Conservation (phyloP, 2,113 vertebrate genomes). For the Edolisoma coerulescens region DNA sequence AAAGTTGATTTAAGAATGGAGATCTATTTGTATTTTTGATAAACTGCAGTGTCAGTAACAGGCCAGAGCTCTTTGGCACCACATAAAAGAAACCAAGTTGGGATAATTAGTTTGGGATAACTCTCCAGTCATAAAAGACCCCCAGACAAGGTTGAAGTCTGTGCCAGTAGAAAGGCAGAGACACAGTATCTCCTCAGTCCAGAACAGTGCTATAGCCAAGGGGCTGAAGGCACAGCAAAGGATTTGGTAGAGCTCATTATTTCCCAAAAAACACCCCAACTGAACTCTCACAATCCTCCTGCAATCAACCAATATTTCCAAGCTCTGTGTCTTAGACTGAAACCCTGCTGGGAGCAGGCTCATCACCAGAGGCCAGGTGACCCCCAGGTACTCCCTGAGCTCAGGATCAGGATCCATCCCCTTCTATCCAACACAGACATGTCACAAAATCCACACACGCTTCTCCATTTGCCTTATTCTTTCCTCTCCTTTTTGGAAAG, state of each 20-base stretch:
- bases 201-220: background rate
- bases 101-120: background rate
- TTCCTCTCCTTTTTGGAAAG: background rate
- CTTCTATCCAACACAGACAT: background rate
- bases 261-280: background rate
- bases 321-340: background rate
- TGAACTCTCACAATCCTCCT: background rate
- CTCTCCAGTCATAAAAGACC: background rate
- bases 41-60: background rate
- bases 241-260: background rate
- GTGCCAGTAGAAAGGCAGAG: background rate
- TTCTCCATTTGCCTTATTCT: background rate
- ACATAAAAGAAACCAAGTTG: background rate
- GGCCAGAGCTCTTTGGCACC: background rate
- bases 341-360: background rate
- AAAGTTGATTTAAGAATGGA: background rate
- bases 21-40: background rate
- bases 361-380: background rate
- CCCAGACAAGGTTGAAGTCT: background rate
- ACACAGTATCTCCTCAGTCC: background rate
- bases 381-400: background rate
- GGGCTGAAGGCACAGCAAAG: background rate
- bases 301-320: background rate
- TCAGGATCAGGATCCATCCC: background rate
- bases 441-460: background rate